These are phyloP conservation scores for Lepisosteus oculatus DNA, from an alignment of 2,113 vertebrate genomes.

Conservation along the genomic window DNA sequence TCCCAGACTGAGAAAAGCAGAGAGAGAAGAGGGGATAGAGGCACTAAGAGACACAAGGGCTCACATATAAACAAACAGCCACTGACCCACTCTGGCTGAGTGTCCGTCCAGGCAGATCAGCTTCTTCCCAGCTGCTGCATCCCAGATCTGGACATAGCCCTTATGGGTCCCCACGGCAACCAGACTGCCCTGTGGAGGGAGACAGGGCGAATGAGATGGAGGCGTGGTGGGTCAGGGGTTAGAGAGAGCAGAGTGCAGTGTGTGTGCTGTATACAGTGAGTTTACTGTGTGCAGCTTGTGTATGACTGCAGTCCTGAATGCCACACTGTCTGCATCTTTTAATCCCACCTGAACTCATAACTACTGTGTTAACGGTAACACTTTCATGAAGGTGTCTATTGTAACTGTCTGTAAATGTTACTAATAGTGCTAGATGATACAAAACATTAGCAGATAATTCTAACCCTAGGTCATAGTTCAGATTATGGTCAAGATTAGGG, in stretches of 20 bases:
- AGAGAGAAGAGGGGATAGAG: too few relatives aligned
- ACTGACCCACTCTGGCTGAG: conserved; percentile 73
- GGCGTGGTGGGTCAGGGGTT: background rate
- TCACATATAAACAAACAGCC: background rate
- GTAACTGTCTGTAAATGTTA: too few relatives aligned
- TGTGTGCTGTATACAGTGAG: background rate
- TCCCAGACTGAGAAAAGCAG: background rate
- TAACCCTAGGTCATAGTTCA: too few relatives aligned
- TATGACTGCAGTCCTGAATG: too few relatives aligned
- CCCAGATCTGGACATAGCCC: conserved; percentile 77
- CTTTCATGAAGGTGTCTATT: too few relatives aligned
- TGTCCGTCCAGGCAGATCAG: conserved; percentile 72
- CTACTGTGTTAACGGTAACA: too few relatives aligned
- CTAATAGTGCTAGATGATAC: too few relatives aligned
- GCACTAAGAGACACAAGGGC: too few relatives aligned
- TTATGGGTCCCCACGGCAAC: conserved; percentile 75
- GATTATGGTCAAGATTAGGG: too few relatives aligned
- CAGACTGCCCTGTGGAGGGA: conserved; percentile 56
- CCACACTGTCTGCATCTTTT: too few relatives aligned
- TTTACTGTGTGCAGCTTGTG: background rate
- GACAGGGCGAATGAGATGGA: background rate
- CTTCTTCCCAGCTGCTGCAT: conserved; percentile 71
- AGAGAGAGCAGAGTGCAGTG: background rate
- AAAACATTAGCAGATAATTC: too few relatives aligned
- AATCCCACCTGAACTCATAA: too few relatives aligned